phyloP scores from a whole-genome alignment of 2,888 invertebrate species.

The Pheosia tremula region DNA sequence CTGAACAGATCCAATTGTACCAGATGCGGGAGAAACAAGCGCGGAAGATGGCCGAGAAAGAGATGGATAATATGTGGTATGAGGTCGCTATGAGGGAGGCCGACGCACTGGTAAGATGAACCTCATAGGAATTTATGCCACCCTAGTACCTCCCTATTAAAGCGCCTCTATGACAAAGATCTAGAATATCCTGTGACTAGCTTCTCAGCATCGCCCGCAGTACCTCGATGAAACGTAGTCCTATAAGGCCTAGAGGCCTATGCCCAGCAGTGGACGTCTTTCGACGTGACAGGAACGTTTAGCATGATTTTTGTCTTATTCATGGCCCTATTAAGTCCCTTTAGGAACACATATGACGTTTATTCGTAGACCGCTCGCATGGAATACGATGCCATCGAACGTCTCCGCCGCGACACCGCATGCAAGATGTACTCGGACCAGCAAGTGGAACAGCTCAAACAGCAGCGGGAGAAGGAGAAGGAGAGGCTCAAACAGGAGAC shows the following conservation, averaged over 20 bases:
- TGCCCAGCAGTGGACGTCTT: too few species aligned
- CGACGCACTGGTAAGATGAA: slow-evolving; percentile 67
- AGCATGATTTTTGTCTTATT: too few species aligned
- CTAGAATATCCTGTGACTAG: too few species aligned
- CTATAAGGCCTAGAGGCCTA: too few species aligned
- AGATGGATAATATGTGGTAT: slow-evolving; percentile 86
- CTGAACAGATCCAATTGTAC: slow-evolving; percentile 81
- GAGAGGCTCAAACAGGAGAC: slow-evolving; percentile 63
- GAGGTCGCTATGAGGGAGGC: slow-evolving; percentile 84
- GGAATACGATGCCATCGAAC: slow-evolving; percentile 76
- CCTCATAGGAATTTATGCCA: neutral
- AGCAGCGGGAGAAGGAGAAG: slow-evolving; percentile 55
- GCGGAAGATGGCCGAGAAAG: slow-evolving; percentile 77
- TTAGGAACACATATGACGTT: neutral
- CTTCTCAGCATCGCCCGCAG: too few species aligned
- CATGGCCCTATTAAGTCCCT: too few species aligned
- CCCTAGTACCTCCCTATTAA: neutral
- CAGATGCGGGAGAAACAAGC: slow-evolving; percentile 86
- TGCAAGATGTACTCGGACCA: slow-evolving; percentile 55
- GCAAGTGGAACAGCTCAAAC: slow-evolving; percentile 51
- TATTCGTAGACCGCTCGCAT: slow-evolving; percentile 75
- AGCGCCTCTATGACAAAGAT: too few species aligned
- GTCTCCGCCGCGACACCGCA: slow-evolving; percentile 62
- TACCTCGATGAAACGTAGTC: too few species aligned
- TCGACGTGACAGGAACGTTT: too few species aligned